A percentile compares a stretch with the other conserved stretches of the same genome.
These are phyloP conservation scores for Leptinotarsa tumamoca DNA, from an alignment of 2,888 invertebrate species.

Conservation along the genomic window DNA sequence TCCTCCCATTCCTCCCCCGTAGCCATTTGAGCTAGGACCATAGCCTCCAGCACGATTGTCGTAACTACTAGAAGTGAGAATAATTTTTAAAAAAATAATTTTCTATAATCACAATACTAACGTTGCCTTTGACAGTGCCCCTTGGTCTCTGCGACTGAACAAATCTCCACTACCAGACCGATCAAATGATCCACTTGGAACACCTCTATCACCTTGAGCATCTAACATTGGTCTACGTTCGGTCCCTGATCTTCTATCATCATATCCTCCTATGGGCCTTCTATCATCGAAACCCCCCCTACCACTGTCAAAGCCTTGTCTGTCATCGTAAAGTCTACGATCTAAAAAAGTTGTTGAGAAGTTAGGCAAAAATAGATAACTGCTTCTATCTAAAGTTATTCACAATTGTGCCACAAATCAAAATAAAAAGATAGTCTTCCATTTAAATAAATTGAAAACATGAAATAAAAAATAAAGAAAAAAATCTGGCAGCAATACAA, in stretches of 20 bases:
- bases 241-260: constrained; percentile 42
- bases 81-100: neutral
- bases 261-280: constrained; percentile 45
- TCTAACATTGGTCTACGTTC: constrained; percentile 15
- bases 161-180: constrained; percentile 55
- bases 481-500: neutral
- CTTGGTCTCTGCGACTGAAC: constrained; percentile 61
- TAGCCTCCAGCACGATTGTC: constrained; percentile 29
- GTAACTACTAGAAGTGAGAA: constrained; percentile 5
- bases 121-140: constrained; percentile 38
- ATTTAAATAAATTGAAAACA: too few relatives aligned
- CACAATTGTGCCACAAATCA: too few relatives aligned
- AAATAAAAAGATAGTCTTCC: too few relatives aligned
- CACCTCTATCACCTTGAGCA: constrained; percentile 30
- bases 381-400: too few relatives aligned
- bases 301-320: constrained; percentile 35
- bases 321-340: constrained; percentile 40
- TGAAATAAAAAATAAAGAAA: neutral
- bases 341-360: constrained; percentile 26
- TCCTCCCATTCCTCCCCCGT: constrained; percentile 43
- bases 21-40: constrained; percentile 42
- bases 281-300: constrained; percentile 48
- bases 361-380: neutral
- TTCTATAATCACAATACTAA: constrained; percentile 13
- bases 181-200: constrained; percentile 41